A percentile compares a stretch with the other conserved stretches of the same genome.
Conservation (phyloP, 2,888 invertebrate genomes). For the Sialis lutaria region DNA sequence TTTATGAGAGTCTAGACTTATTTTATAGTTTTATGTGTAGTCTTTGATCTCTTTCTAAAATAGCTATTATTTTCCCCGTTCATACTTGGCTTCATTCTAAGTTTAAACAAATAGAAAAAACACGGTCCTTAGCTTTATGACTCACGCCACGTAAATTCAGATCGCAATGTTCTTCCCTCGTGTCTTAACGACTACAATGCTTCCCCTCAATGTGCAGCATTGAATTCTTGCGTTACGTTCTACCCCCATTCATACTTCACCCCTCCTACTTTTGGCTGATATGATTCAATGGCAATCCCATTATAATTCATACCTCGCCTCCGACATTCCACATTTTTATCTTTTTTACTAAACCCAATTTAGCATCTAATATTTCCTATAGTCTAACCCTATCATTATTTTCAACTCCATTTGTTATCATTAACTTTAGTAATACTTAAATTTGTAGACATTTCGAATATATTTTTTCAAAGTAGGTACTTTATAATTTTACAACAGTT, state of each 20-base stretch:
- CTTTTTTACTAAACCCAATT: slow-evolving; percentile 4
- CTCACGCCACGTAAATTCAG: no score
- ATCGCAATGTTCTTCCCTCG: no score
- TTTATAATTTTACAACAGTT: no score
- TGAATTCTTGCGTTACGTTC: not conserved
- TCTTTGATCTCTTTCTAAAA: no score
- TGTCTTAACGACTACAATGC: no score
- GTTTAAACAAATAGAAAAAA: not conserved
- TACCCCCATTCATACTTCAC: not conserved
- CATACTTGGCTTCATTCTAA: not conserved
- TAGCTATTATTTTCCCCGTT: no score
- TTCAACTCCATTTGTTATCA: not conserved
- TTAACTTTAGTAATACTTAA: no score
- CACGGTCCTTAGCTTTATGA: no score
- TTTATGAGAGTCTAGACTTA: no score
- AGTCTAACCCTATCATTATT: not conserved
- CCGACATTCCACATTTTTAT: slow-evolving; percentile 1
- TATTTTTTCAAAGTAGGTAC: no score
- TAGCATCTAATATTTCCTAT: not conserved
- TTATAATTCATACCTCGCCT: slow-evolving; percentile 6
- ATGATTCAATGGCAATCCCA: slow-evolving; percentile 3
- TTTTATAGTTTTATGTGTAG: no score
- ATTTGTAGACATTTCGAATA: no score
- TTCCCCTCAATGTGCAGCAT: not conserved
- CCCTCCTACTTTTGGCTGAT: not conserved